Base-by-base conservation (phyloP, 2,113 vertebrate species). In the Apeltes quadracus region DNA sequence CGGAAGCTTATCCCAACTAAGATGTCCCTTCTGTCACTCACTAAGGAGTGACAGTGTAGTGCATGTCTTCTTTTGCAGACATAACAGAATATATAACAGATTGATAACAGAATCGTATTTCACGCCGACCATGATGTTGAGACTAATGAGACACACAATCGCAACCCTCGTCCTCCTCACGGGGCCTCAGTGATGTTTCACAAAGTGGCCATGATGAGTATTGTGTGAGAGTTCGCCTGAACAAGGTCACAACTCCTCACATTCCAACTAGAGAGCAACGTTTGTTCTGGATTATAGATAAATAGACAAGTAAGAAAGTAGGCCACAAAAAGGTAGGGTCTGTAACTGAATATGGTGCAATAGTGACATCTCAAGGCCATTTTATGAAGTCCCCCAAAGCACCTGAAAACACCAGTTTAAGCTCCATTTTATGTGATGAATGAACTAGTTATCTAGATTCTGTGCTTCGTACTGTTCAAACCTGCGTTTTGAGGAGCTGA, bases 231-330 rank as follows among this genome's bases (percentile, higher is more conserved):
- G 38, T 41, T 46, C 5, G 44, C 39, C 64, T 69, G 59, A 68
- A 39, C 12, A 43, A 76, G 61, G 75, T 69, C 58, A n/a, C 36
- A 36, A 90, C 91, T 91, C 84, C 75, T 82, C 36, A 80, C 44
- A 87, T 90, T 87, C 83, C 58, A n/a, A 46, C 22, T 27, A 62
- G 50, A 69, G 5, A 80, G 58, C 20, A 82, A 80, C 88, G 92
- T 90, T 91, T 93, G 92, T 90, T 93, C 81, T 84, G 79, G 72
- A 86, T 92, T 90, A 92, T 71, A 78, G 62, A 69, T 63, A 69
- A 69, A 86, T 65, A 79, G 65, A 84, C 56, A 77, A 84, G 75
- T 65, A 73, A 15, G 1, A 48, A 65, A 69, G 50, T 46, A 41
- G 58, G 79, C 27, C 16, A 15, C 7, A 73, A 38, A 22, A 18